A percentile compares a stretch with the other conserved stretches of the same genome.
phyloP scores from a whole-genome alignment of 2,888 invertebrate genomes.

The Limnephilus rhombicus region DNA sequence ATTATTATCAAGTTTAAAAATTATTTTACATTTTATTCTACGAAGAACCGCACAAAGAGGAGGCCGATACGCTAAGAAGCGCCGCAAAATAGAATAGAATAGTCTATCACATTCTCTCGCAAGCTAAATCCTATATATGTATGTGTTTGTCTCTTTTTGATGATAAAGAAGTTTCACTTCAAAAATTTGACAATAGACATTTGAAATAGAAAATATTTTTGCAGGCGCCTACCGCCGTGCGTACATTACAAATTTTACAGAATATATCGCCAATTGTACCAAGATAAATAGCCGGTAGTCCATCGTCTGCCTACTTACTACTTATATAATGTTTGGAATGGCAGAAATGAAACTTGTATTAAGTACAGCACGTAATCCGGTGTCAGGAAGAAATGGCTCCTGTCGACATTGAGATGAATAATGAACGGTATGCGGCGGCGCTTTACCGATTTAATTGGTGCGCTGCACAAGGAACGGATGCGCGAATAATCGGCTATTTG shows the following conservation, averaged over 20 bases:
- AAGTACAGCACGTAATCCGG: neutral
- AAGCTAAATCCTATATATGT: too few relatives aligned
- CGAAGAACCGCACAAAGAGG: too few relatives aligned
- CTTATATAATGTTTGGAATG: neutral
- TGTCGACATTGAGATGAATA: conserved; percentile 3
- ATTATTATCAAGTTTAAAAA: too few relatives aligned
- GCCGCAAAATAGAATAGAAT: too few relatives aligned
- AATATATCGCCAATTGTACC: neutral
- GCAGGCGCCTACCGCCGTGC: neutral
- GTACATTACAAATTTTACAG: neutral
- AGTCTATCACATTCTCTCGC: too few relatives aligned
- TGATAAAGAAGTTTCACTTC: too few relatives aligned
- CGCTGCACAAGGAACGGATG: neutral
- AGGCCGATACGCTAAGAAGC: too few relatives aligned
- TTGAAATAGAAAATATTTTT: neutral
- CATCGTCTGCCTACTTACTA: neutral
- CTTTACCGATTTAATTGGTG: neutral
- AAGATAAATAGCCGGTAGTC: neutral
- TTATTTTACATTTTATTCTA: too few relatives aligned
- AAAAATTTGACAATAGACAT: too few relatives aligned
- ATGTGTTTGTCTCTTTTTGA: too few relatives aligned
- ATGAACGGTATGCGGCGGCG: neutral
- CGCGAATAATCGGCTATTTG: conserved; percentile 20
- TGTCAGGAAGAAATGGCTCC: conserved; percentile 21
- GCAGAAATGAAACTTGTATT: neutral